Evolutionary conservation across 2,797 vertebrate genomes (phyloP), one percentile per base, ranked within the genome.

Genomic region (Pangasius macronema): DNA sequence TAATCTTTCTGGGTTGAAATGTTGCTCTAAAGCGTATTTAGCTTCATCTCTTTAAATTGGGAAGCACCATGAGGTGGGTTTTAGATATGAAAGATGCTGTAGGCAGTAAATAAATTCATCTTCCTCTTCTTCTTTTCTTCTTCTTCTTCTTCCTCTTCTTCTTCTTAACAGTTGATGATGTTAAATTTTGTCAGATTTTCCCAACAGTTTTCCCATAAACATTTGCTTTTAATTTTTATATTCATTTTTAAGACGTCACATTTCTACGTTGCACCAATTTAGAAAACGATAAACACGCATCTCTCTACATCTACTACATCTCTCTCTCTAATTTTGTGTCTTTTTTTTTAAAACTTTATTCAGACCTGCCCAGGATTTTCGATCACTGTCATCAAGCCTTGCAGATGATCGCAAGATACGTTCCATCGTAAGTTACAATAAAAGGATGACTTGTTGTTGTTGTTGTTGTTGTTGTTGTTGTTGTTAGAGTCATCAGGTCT

Each of bases 371-470:
- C 86, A 95, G 93, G 90, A 96, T 93, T 92, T 99, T 99, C 30
- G 90, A 96, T 87, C 97, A 93, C 0, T 98, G 97, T 92, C 98
- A 99, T 55, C 96, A 96, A 93, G 97, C 98, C 0, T 82, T 99
- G 89, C 97, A 99, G 91, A 94, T 98, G 89, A 96, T 99, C 91
- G 89, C 94, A 88, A 96, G 94, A 97, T 99, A 97, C 0, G 98
- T 99, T 84, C 98, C 98, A 91, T 98, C 97, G 98, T 99, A 95
- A 98, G 98, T 98, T 36, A 8, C 77, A 0, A 2, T 1, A 8
- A 87, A 79, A 77, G 5, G 20, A 59, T n/a, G 0, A 5, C n/a
- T n/a, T 46, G 6, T n/a, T 51, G 5, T 49, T 75, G 2, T 27
- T 27, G 1, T 49, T n/a, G 6, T 73, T 73, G 27, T 33, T n/a